Evolutionary conservation across 1,140 invertebrate species (phyloP), one percentile per base, ranked within the genome.

Genomic region (Drosophila lowei): DNA sequence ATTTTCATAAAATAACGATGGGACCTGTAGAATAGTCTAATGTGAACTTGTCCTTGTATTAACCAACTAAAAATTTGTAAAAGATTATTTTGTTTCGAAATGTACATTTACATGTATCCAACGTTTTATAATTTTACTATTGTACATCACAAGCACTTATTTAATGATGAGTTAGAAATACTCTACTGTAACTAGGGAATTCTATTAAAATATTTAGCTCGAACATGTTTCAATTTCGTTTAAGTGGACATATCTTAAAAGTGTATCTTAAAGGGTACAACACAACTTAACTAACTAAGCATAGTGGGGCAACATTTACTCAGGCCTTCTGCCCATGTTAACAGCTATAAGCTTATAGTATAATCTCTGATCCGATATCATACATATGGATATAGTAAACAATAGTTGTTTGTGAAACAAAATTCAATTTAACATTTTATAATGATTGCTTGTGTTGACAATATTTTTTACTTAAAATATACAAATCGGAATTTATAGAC

Each of bases 401-500:
- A 34, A 3, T 3, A 11, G 9, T 13, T 13, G 34, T 38, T 38
- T 38, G 3, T 38, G 34, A 13, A 38, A 13, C 3, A 11, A 13
- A 38, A 38, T 13, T 13, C 0, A 38, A 13, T 5, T 5, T 13
- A 38, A 34, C 5, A 34, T 34, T 34, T 48, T 65, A 60, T 68
- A 62, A 61, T 68, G 76, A 79, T 76, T 73, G 76, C 62, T 64
- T 74, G 57, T 71, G 77, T 72, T 83, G 66, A 57, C 62, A 73
- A 77, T 63, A 73, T 48, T 77, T 77, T 86, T 65, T 78, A 56
- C 79, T 73, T 71, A 57, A 72, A 89, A 84, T 90, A 64, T 84
- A 71, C 70, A 77, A 88, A 88, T 84, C 84, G 81, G 89, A 90
- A 90, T 90, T 93, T 93, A 92, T 93, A 97, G 96, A 96, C 94